These are phyloP conservation scores for Mylabris phalerata DNA, from an alignment of 1,140 invertebrate species.

Conservation along the genomic window DNA sequence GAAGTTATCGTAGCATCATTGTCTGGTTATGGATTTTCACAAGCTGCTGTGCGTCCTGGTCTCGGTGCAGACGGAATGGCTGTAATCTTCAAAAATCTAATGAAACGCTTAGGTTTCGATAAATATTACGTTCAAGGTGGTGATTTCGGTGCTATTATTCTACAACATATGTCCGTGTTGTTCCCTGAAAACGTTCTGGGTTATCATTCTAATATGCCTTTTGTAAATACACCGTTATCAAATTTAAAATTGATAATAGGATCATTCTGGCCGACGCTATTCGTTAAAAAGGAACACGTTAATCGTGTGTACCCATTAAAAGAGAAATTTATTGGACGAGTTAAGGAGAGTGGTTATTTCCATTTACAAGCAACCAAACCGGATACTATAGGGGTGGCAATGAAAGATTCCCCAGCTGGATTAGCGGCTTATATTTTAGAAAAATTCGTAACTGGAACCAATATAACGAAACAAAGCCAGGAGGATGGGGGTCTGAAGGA, in stretches of 20 bases:
- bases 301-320: constrained; percentile 56
- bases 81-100: constrained; percentile 73
- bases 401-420: constrained; percentile 57
- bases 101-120: constrained; percentile 68
- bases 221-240: constrained; percentile 35
- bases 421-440: constrained; percentile 68
- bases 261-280: constrained; percentile 46
- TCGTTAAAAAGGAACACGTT: constrained; percentile 49
- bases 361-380: constrained; percentile 82
- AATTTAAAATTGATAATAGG: constrained; percentile 49
- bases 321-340: constrained; percentile 42
- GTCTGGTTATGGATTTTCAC: constrained; percentile 68
- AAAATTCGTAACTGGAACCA: constrained; percentile 63
- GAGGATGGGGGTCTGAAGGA: constrained; percentile 15
- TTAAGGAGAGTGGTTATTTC: constrained; percentile 71
- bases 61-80: constrained; percentile 57
- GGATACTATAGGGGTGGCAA: constrained; percentile 59
- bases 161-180: constrained; percentile 52
- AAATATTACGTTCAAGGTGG: constrained; percentile 81
- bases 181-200: constrained; percentile 64
- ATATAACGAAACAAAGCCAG: constrained; percentile 29
- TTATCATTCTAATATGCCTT: constrained; percentile 64
- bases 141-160: constrained; percentile 69
- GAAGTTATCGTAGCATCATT: constrained; percentile 58
- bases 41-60: constrained; percentile 43